These are phyloP conservation scores for Trinorchestia longiramus DNA, from an alignment of 1,140 invertebrate species.

Conservation along the genomic window DNA sequence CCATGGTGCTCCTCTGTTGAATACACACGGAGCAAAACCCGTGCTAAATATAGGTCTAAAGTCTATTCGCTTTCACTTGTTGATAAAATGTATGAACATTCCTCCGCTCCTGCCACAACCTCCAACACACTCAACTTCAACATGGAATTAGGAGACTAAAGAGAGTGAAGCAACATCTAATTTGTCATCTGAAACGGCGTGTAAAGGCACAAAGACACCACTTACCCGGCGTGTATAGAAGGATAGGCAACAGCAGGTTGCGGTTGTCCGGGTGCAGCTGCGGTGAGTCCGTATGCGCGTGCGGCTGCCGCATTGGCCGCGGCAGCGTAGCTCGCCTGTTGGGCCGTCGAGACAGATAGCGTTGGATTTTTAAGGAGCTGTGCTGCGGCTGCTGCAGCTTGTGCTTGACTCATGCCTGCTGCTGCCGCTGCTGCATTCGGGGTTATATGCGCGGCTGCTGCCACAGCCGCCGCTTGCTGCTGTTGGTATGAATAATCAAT, in stretches of 20 bases:
- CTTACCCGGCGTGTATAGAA: slow-evolving; percentile 78
- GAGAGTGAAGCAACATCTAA: no score
- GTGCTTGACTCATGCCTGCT: slow-evolving; percentile 68
- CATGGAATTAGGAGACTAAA: no score
- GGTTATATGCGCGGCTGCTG: slow-evolving; percentile 65
- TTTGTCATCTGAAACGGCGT: no score
- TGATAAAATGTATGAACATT: no score
- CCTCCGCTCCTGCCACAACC: no score
- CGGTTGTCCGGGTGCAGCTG: slow-evolving; percentile 74
- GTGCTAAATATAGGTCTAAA: no score
- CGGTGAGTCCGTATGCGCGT: slow-evolving; percentile 76
- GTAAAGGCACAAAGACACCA: slow-evolving; percentile 36
- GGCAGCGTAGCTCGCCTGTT: slow-evolving; percentile 73
- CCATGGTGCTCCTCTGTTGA: no score
- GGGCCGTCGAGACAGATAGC: slow-evolving; percentile 77
- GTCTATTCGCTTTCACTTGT: no score
- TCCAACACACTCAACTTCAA: no score
- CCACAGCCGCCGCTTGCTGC: slow-evolving; percentile 66
- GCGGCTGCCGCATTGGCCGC: slow-evolving; percentile 87
- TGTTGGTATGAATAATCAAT: background rate
- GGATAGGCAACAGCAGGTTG: slow-evolving; percentile 74
- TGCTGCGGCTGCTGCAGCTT: slow-evolving; percentile 70
- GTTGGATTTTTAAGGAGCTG: slow-evolving; percentile 71
- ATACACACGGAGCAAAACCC: no score
- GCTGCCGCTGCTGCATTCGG: slow-evolving; percentile 76